Base-by-base conservation (phyloP, 2,888 invertebrate species). In the Scrobipalpa costella region DNA sequence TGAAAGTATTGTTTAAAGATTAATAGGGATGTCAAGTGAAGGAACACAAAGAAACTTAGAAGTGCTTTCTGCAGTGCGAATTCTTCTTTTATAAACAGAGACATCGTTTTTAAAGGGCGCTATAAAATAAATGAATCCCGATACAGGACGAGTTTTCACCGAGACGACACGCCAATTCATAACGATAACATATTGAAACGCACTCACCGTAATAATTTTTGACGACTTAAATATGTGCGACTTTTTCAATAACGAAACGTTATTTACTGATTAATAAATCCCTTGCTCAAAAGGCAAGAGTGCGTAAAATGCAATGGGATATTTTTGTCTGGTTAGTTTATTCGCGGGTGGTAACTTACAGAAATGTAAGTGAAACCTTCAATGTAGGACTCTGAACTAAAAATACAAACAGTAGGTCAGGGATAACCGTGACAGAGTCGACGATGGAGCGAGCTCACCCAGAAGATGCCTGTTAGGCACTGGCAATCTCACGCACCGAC, bases 171-270 rank as follows among this genome's bases (percentile, higher is more conserved):
- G 69, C 79, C 80, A 79, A 81, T 84, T 77, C 80, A 82, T 82
- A 84, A 85, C 77, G 77, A 84, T 83, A 81, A 83, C 72, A 66
- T 82, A 83, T 84, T 81, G 83, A 80, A 80, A 80, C 73, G 76
- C 77, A 77, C 78, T 83, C 82, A 83, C 81, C 76, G 80, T 78
- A 83, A 83, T 81, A 77, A 73, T 81, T 52, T 52, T 21, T 79
- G 79, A 81, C 81, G 78, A 81, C 77, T 76, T 79, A 73, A 78
- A 80, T 80, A 78, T 69, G 73, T 75, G 74, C 69, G 75, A 75
- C 73, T 71, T 65, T 79, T 79, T 81, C 50, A 52, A 52, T 78
- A 60, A 60, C 59, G 47, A 60, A 60, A 60, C 19, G 19, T 49
- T 49, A 49, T 49, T 49, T 80, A 83, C 78, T 69, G 76, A 77